phyloP scores from a whole-genome alignment of 2,888 invertebrate species.

The Penaeus monodon region DNA sequence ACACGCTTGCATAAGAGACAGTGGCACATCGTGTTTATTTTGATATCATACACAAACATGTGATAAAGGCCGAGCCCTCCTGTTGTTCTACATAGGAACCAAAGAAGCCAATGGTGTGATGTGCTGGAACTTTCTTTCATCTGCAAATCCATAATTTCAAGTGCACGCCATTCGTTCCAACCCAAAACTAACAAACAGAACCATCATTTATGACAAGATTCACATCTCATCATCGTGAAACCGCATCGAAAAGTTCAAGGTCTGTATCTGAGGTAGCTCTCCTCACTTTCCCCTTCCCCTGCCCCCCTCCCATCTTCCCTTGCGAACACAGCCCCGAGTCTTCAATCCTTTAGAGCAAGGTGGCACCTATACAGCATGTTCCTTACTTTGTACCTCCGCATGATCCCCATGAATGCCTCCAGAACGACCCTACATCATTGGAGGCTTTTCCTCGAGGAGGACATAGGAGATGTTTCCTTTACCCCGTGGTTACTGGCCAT shows the following conservation, averaged over 20 bases:
- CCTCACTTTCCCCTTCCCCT: background rate
- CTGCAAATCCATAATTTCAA: no score
- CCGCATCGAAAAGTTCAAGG: background rate
- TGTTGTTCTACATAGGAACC: no score
- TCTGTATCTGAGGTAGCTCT: background rate
- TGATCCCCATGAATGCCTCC: constrained; percentile 45
- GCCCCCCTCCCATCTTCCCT: background rate
- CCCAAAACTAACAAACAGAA: no score
- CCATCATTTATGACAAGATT: no score
- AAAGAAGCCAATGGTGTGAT: no score
- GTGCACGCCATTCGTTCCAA: no score
- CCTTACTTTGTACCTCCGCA: constrained; percentile 54
- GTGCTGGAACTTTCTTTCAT: no score
- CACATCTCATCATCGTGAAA: no score
- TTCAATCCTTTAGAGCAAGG: constrained; percentile 29
- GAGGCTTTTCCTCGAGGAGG: constrained; percentile 46
- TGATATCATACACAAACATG: no score
- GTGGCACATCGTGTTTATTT: no score
- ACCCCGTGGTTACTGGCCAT: constrained; percentile 55
- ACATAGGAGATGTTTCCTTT: constrained; percentile 58
- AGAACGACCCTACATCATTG: constrained; percentile 54
- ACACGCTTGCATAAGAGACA: no score
- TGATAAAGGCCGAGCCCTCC: no score
- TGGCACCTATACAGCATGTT: constrained; percentile 28
- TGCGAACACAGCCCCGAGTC: constrained; percentile 17